phyloP scores from a whole-genome alignment of 2,113 vertebrate genomes.

The Hylia prasina region DNA sequence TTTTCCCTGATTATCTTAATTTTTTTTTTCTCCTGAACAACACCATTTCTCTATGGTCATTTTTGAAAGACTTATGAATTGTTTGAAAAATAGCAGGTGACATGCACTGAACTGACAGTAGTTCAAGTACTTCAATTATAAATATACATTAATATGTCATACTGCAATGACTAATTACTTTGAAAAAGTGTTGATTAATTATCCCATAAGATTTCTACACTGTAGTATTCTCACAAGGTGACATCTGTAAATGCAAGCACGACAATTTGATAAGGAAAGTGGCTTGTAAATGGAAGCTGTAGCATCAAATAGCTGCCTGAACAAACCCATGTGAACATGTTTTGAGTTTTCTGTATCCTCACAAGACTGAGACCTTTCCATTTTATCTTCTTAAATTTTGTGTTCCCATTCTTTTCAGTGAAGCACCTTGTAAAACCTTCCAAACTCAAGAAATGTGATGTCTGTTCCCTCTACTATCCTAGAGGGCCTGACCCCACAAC shows the following conservation, averaged over 20 bases:
- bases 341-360: not conserved
- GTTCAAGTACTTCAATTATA: conserved; percentile 46
- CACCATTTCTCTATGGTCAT: not conserved
- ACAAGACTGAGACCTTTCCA: not conserved
- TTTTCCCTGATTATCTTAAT: not conserved
- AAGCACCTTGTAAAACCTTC: not conserved
- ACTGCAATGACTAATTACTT: conserved; percentile 21
- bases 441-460: not conserved
- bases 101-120: conserved; percentile 1
- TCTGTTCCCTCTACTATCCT: rapidly evolving
- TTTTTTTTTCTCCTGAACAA: not conserved
- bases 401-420: not conserved
- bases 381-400: not conserved
- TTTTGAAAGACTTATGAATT: not conserved
- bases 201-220: not conserved
- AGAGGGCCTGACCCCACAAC: not conserved
- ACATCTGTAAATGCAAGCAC: conserved; percentile 15
- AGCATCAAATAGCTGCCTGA: not conserved
- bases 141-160: conserved; percentile 38
- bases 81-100: not conserved
- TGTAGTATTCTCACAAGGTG: conserved; percentile 13
- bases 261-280: not conserved
- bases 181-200: conserved; percentile 35
- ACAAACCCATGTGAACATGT: not conserved
- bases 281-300: not conserved